phyloP scores from a whole-genome alignment of 2,113 vertebrate genomes.

The Lanius collurio region DNA sequence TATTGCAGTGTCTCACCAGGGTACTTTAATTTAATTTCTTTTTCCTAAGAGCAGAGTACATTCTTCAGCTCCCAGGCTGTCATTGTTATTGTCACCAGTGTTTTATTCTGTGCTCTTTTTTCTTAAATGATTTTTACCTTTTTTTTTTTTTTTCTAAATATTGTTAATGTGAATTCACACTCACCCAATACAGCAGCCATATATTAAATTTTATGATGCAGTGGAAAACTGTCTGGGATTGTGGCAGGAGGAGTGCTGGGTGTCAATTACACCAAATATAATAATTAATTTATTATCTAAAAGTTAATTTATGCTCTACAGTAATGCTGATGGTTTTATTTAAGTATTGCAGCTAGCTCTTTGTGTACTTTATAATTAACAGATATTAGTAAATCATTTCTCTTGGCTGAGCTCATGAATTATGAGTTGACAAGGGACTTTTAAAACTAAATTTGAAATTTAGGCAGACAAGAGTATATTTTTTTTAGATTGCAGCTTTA shows the following conservation, averaged over 20 bases:
- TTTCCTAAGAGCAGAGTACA: not conserved
- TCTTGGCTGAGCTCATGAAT: not conserved
- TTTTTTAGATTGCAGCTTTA: slow-evolving; percentile 57
- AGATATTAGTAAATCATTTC: not conserved
- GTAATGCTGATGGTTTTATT: not conserved
- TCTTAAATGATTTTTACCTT: not conserved
- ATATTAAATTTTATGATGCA: not conserved
- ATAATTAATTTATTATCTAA: not conserved
- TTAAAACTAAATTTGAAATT: not conserved
- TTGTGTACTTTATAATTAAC: not conserved
- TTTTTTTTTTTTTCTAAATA: not conserved
- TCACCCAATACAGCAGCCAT: not conserved
- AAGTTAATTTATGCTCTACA: not conserved
- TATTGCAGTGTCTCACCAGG: not conserved
- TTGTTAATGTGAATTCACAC: not conserved
- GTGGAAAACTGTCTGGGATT: not conserved
- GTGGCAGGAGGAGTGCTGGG: not conserved
- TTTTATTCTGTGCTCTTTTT: not conserved
- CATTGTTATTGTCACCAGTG: not conserved
- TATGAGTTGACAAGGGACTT: not conserved
- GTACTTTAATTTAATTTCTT: not conserved
- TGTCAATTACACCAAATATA: not conserved
- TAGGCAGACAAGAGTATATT: not conserved
- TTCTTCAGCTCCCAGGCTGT: not conserved
- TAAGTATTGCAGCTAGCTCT: not conserved